A percentile compares a stretch with the other conserved stretches of the same genome.
Conservation (phyloP, 1,140 invertebrate species). For the Pomacea maculata region DNA sequence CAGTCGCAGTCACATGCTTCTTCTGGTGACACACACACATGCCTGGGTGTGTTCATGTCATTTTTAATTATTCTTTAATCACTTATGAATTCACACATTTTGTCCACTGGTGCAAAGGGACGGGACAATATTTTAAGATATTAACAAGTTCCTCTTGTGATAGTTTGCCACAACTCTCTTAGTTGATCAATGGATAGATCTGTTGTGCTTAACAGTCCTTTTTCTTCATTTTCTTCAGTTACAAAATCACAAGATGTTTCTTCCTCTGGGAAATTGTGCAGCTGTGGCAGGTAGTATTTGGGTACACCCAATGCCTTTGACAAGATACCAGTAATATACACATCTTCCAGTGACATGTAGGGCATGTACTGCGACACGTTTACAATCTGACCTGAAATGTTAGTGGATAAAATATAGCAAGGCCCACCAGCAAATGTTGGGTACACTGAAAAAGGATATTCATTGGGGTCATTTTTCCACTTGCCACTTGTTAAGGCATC, state of each 20-base stretch:
- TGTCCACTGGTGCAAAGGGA: too few species aligned
- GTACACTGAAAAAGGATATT: constrained; percentile 12
- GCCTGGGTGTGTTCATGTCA: too few species aligned
- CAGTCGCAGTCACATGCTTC: too few species aligned
- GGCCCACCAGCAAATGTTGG: constrained; percentile 16
- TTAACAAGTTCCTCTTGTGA: neutral
- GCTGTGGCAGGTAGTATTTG: constrained; percentile 21
- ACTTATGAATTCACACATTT: too few species aligned
- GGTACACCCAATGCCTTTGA: constrained; percentile 36
- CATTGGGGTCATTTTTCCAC: neutral
- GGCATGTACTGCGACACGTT: constrained; percentile 21
- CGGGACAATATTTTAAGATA: too few species aligned
- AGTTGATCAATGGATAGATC: neutral
- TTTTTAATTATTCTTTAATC: too few species aligned
- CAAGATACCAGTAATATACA: constrained; percentile 15
- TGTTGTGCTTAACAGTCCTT: constrained; percentile 5
- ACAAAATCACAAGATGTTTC: constrained; percentile 5
- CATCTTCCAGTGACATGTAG: constrained; percentile 14
- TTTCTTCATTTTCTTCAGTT: neutral
- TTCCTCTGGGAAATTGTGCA: neutral
- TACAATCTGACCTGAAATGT: neutral
- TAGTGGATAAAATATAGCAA: constrained; percentile 11
- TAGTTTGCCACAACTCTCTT: neutral
- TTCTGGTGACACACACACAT: too few species aligned
- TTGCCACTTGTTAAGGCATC: constrained; percentile 3